These are phyloP conservation scores for Drosophila algonquin DNA, from an alignment of 2,888 invertebrate genomes.

Conservation along the genomic window DNA sequence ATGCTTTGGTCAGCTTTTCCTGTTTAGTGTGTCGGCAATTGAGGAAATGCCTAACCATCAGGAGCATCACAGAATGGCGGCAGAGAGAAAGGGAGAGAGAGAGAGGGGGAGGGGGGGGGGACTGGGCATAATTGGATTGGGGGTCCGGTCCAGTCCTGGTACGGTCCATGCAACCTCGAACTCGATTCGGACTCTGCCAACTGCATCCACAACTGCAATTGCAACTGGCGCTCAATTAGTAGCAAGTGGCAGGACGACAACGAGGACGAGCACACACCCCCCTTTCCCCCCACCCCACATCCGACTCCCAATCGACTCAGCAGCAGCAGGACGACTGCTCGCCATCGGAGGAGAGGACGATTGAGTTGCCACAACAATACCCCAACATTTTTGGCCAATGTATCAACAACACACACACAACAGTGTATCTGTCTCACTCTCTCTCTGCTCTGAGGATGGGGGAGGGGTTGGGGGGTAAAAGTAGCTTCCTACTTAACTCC, in stretches of 20 bases:
- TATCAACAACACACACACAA: conserved; percentile 32
- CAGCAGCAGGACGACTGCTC: too few relatives aligned
- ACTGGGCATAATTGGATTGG: conserved; percentile 67
- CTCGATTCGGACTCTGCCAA: conserved; percentile 5
- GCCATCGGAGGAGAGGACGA: conserved; percentile 26
- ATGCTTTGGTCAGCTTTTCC: conserved; percentile 53
- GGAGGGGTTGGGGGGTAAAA: not conserved
- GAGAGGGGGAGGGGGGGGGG: conserved; percentile 16
- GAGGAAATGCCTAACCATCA: conserved; percentile 46
- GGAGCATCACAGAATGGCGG: conserved; percentile 20
- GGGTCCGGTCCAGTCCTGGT: not conserved
- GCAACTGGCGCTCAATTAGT: conserved; percentile 62
- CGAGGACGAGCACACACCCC: not conserved
- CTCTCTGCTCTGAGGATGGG: not conserved
- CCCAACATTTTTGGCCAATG: conserved; percentile 28
- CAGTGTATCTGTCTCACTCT: conserved; percentile 7
- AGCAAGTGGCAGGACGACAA: conserved; percentile 48
- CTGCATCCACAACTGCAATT: conserved; percentile 32
- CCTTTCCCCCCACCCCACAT: too few relatives aligned
- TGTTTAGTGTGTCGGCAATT: conserved; percentile 40
- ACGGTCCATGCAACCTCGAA: conserved; percentile 10
- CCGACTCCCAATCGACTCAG: too few relatives aligned
- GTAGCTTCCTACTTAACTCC: conserved; percentile 15
- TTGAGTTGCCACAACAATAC: conserved; percentile 33
- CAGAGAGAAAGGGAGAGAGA: conserved; percentile 5